These are phyloP conservation scores for Tromatobia lineatoria DNA, from an alignment of 2,888 invertebrate species.

Conservation along the genomic window DNA sequence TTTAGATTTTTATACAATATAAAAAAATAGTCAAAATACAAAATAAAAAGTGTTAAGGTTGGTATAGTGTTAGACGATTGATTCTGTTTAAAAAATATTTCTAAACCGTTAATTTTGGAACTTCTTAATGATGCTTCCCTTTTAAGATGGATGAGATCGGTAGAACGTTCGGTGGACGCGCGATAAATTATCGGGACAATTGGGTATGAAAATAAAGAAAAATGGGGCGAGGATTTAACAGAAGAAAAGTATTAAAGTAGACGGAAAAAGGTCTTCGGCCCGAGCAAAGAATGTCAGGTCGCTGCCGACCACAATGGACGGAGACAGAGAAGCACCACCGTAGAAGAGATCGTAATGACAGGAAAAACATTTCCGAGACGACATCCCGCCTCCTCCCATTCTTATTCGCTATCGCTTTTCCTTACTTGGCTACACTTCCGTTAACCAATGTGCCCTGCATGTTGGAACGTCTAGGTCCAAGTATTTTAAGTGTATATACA, in stretches of 20 bases:
- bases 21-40: too few species aligned
- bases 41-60: too few species aligned
- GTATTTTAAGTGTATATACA: conserved; percentile 9
- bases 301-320: conserved; percentile 16
- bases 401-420: conserved; percentile 37
- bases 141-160: neutral
- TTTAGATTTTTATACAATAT: too few species aligned
- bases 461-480: neutral
- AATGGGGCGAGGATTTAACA: neutral
- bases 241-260: conserved; percentile 16
- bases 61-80: too few species aligned
- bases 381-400: conserved; percentile 45
- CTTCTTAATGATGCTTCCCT: neutral
- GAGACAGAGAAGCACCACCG: conserved; percentile 9
- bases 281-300: conserved; percentile 3
- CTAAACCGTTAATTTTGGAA: too few species aligned
- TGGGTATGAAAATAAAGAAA: neutral
- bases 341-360: conserved; percentile 54
- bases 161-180: neutral
- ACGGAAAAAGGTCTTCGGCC: neutral
- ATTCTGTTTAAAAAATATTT: too few species aligned
- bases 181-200: neutral
- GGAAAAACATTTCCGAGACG: conserved; percentile 63
- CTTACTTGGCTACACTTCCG: conserved; percentile 36
- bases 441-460: conserved; percentile 1